Conservation (phyloP, 2,113 vertebrate genomes). For the Hydrolagus affinis region DNA sequence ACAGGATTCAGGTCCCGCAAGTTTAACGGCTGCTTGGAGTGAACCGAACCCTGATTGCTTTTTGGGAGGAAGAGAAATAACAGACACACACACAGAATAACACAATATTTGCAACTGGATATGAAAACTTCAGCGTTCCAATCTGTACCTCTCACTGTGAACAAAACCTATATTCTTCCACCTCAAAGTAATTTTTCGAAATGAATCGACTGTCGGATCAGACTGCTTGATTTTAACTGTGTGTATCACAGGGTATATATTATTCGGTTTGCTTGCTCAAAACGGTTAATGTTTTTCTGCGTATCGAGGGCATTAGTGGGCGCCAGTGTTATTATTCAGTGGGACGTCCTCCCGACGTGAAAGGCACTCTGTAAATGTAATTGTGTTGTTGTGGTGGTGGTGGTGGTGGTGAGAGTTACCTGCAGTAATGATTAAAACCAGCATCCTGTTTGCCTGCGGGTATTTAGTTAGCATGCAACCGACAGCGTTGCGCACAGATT, state of each 20-base stretch:
- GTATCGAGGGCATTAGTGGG: conserved; percentile 14
- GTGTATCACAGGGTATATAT: not conserved
- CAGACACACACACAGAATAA: not conserved
- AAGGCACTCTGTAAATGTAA: too few species aligned
- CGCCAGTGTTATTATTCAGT: conserved; percentile 12
- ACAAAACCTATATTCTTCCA: not conserved
- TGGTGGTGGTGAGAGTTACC: conserved; percentile 16
- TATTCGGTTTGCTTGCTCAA: not conserved
- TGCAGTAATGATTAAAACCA: conserved; percentile 14
- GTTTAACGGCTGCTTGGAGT: not conserved
- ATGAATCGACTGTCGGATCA: not conserved
- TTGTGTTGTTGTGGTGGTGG: too few species aligned
- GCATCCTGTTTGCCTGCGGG: not conserved
- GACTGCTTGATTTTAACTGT: not conserved
- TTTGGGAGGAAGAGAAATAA: not conserved
- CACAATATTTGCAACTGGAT: not conserved
- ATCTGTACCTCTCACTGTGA: not conserved
- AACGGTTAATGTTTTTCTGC: not conserved
- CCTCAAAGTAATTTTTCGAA: not conserved
- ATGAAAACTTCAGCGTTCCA: not conserved
- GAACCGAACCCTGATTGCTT: not conserved
- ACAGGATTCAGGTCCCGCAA: not conserved
- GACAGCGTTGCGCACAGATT: not conserved
- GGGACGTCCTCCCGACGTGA: too few species aligned
- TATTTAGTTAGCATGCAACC: not conserved